Conservation (phyloP, 2,888 invertebrate species). For the Boloria euphrosyne region DNA sequence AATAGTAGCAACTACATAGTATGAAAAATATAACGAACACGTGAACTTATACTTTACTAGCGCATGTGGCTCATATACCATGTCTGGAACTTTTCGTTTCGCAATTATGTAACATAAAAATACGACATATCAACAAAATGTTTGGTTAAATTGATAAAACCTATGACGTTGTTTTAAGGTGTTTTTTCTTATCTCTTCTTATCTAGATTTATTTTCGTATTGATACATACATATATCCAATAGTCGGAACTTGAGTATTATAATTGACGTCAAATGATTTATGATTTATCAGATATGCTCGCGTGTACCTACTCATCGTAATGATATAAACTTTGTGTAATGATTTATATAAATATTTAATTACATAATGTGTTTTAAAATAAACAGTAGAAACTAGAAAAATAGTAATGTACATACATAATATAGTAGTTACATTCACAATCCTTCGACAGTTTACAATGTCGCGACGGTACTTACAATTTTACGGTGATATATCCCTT, state of each 20-base stretch:
- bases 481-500: too few species aligned
- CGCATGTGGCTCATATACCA: not conserved
- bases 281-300: not conserved
- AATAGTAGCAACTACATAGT: too few species aligned
- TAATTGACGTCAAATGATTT: constrained; percentile 25
- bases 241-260: not conserved
- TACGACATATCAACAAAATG: not conserved
- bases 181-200: constrained; percentile 26
- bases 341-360: not conserved
- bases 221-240: constrained; percentile 5
- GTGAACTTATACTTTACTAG: too few species aligned
- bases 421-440: too few species aligned
- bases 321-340: not conserved
- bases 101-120: constrained; percentile 5
- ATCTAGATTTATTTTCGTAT: constrained; percentile 25
- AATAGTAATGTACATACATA: too few species aligned
- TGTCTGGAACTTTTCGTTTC: not conserved
- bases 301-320: not conserved
- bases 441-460: too few species aligned
- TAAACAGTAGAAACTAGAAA: too few species aligned
- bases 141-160: constrained; percentile 4
- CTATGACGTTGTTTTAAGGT: constrained; percentile 17
- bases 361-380: too few species aligned
- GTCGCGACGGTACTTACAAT: too few species aligned
- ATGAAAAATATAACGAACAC: too few species aligned